Evolutionary conservation across 1,140 invertebrate species (phyloP).

Genomic region (Bombyx mori): DNA sequence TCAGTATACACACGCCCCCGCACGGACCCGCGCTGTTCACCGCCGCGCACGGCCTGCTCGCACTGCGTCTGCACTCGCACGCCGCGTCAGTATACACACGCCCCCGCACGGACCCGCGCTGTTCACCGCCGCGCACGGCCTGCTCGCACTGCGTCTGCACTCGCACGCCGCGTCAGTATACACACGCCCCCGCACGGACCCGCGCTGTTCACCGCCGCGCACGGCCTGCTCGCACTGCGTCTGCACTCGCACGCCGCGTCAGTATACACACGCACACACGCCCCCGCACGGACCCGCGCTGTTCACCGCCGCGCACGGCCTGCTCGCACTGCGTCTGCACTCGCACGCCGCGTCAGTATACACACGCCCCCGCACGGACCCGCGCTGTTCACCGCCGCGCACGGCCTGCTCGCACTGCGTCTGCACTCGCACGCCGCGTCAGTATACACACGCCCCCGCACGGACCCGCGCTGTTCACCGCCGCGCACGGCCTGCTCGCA

Average conservation of each 20-base stretch:
- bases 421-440: too few species aligned
- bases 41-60: conserved; percentile 74
- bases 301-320: conserved; percentile 75
- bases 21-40: conserved; percentile 71
- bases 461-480: conserved; percentile 54
- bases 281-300: conserved; percentile 49
- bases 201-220: conserved; percentile 74
- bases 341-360: too few species aligned
- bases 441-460: conserved; percentile 74
- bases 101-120: conserved; percentile 49
- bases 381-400: conserved; percentile 74
- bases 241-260: too few species aligned
- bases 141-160: conserved; percentile 63
- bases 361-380: conserved; percentile 12
- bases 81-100: too few species aligned
- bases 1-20: background rate
- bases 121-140: conserved; percentile 75
- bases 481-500: conserved; percentile 13
- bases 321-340: conserved; percentile 63
- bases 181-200: conserved; percentile 12
- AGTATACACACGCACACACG: too few species aligned
- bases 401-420: conserved; percentile 73
- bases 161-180: too few species aligned
- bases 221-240: conserved; percentile 73
- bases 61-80: conserved; percentile 31